phyloP scores from a whole-genome alignment of 2,888 invertebrate genomes.

The Myathropa florea region DNA sequence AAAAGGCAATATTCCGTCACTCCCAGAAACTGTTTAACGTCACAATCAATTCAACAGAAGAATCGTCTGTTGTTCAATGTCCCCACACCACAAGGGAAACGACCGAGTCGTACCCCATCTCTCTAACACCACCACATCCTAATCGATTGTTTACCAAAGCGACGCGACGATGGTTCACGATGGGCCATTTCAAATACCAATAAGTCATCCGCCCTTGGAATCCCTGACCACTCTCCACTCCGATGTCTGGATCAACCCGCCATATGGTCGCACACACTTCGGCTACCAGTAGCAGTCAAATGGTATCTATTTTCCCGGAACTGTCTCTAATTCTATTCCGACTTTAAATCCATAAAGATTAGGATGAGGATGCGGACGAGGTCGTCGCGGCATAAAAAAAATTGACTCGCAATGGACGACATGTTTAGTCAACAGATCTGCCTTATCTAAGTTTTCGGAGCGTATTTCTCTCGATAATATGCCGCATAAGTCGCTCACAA shows the following conservation, averaged over 20 bases:
- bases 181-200: not conserved
- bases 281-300: not conserved
- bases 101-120: not conserved
- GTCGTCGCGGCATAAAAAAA: not conserved
- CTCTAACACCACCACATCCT: not conserved
- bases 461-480: constrained; percentile 31
- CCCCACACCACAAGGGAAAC: not conserved
- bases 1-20: not conserved
- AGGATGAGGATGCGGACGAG: not conserved
- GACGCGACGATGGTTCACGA: not conserved
- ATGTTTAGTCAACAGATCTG: constrained; percentile 34
- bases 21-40: not conserved
- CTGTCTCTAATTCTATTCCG: not conserved
- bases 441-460: constrained; percentile 39
- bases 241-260: not conserved
- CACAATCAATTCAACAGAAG: not conserved
- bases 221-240: not conserved
- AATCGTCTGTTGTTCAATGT: not conserved
- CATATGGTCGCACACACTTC: not conserved
- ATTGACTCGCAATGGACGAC: not conserved
- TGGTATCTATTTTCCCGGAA: not conserved
- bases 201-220: not conserved
- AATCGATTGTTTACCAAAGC: not conserved
- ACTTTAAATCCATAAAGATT: not conserved
- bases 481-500: constrained; percentile 32